A percentile compares a stretch with the other conserved stretches of the same genome.
phyloP scores from a whole-genome alignment of 2,113 vertebrate species.

The Macquaria ambigua region DNA sequence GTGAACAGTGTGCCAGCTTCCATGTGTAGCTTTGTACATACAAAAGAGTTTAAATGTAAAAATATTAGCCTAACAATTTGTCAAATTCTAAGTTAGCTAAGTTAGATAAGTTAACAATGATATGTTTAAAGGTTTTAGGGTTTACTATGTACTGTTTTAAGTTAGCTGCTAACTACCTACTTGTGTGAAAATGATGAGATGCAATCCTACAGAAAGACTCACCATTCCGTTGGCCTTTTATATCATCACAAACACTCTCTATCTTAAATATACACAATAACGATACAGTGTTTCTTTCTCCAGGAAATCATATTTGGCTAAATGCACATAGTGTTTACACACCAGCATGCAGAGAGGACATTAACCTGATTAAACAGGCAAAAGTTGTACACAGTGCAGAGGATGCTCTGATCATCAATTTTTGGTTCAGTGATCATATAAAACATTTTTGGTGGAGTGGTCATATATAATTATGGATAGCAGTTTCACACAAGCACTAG shows the following conservation, averaged over 20 bases:
- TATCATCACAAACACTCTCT: not conserved
- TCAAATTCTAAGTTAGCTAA: no score
- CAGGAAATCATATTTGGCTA: not conserved
- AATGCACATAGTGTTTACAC: not conserved
- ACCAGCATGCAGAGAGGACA: not conserved
- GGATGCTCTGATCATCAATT: not conserved
- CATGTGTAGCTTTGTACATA: not conserved
- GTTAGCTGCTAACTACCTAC: not conserved
- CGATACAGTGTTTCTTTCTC: not conserved
- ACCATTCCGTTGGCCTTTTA: not conserved
- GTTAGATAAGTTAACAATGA: not conserved
- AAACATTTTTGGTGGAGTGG: not conserved
- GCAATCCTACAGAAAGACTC: not conserved
- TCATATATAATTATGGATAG: not conserved
- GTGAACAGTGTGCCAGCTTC: not conserved
- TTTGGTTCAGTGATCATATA: not conserved
- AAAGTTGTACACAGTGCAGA: constrained; percentile 22
- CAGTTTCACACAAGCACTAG: not conserved
- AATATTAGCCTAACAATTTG: not conserved
- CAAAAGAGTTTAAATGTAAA: not conserved
- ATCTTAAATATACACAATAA: not conserved
- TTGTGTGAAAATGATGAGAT: not conserved
- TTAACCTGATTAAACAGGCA: not conserved
- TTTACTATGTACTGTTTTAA: not conserved
- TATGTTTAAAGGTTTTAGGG: not conserved